phyloP scores from a whole-genome alignment of 2,888 invertebrate species.

The Prosopocoilus inquinatus region DNA sequence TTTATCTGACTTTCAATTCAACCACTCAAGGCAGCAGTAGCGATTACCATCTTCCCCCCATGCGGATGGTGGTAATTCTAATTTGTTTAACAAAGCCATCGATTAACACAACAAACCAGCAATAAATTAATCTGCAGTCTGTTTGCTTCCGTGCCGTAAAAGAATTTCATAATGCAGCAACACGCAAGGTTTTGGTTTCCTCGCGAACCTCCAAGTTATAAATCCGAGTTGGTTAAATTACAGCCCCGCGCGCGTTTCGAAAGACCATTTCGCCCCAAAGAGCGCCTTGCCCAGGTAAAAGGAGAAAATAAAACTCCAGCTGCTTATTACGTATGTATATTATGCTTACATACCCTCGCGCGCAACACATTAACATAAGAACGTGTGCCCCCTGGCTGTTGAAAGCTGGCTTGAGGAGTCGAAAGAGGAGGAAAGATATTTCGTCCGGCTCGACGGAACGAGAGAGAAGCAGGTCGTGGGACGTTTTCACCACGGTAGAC shows the following conservation, averaged over 20 bases:
- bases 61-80: no score
- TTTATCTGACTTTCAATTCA: no score
- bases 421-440: conserved; percentile 11
- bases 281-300: conserved; percentile 11
- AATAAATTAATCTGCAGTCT: no score
- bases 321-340: conserved; percentile 27
- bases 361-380: conserved; percentile 24
- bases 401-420: conserved; percentile 13
- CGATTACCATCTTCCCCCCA: no score
- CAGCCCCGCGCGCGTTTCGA: neutral
- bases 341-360: conserved; percentile 17
- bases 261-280: conserved; percentile 16
- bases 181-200: no score
- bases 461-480: conserved; percentile 8
- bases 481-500: neutral
- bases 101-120: no score
- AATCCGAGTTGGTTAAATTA: no score
- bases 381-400: conserved; percentile 18
- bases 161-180: no score
- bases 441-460: neutral
- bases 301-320: conserved; percentile 22
- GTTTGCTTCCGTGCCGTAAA: no score
- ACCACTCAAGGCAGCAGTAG: no score
- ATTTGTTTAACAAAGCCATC: no score
- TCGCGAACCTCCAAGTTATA: no score